phyloP scores from a whole-genome alignment of 2,797 vertebrate genomes.

The Mus minutoides region DNA sequence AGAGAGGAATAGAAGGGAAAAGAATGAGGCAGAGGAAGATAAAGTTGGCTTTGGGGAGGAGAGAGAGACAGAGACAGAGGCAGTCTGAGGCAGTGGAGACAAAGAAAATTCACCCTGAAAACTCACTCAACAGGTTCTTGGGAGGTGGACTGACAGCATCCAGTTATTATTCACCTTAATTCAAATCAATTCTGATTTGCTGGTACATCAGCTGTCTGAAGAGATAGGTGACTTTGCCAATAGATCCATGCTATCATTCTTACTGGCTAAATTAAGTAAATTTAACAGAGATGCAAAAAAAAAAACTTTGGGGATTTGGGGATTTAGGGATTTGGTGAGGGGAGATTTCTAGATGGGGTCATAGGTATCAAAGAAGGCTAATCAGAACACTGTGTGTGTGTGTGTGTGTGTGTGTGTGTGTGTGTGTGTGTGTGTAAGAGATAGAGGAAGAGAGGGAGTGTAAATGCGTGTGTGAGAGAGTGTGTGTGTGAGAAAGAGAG shows the following conservation, averaged over 20 bases:
- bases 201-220: conserved; percentile 75
- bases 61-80: not conserved
- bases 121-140: conserved; percentile 7
- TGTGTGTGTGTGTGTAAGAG: not conserved
- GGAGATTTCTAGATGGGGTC: conserved; percentile 20
- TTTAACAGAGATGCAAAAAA: conserved; percentile 46
- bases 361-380: not conserved
- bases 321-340: not conserved
- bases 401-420: not conserved
- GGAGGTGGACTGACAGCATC: not conserved
- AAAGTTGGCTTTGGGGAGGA: not conserved
- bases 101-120: conserved; percentile 67
- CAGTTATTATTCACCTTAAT: conserved; percentile 73
- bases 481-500: not conserved
- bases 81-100: conserved; percentile 34
- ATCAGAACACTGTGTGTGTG: not conserved
- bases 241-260: conserved; percentile 74
- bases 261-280: conserved; percentile 75
- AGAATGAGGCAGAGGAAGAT: not conserved
- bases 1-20: not conserved
- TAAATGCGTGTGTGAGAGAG: not conserved
- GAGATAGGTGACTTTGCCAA: conserved; percentile 75
- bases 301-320: conserved; percentile 43
- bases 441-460: too few species aligned
- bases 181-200: conserved; percentile 80